These are phyloP conservation scores for Garra rufa DNA, from an alignment of 2,113 vertebrate genomes.

Conservation along the genomic window DNA sequence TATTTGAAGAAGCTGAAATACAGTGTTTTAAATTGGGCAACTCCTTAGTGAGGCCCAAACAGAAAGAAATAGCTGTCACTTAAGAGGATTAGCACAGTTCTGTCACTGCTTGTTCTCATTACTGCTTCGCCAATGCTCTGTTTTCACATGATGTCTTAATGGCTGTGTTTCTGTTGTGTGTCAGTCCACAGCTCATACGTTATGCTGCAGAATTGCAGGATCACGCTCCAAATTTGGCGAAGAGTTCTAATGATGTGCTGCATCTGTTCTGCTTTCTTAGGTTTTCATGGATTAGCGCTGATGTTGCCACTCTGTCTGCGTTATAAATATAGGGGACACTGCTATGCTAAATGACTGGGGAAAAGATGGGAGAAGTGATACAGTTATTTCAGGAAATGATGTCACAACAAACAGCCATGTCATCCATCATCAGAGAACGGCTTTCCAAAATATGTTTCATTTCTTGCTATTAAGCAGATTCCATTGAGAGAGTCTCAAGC, in stretches of 20 bases:
- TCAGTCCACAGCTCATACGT: conserved; percentile 43
- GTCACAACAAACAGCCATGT: not conserved
- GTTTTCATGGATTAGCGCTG: conserved; percentile 27
- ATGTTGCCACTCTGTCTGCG: conserved; percentile 20
- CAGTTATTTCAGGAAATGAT: not conserved
- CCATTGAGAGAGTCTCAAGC: not conserved
- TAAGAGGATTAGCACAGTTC: not conserved
- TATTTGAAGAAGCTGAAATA: not conserved
- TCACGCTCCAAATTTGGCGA: conserved; percentile 13
- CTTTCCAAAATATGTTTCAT: not conserved
- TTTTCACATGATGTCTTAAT: conserved; percentile 31
- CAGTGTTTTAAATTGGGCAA: not conserved
- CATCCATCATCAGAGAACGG: not conserved
- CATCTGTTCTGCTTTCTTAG: conserved; percentile 7
- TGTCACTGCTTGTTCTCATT: conserved; percentile 9
- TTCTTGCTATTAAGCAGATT: not conserved
- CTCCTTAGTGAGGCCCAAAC: not conserved
- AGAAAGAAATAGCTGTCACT: not conserved
- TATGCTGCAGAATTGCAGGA: conserved; percentile 3
- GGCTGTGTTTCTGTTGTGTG: conserved; percentile 24
- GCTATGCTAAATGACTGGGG: not conserved
- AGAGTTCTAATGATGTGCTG: conserved; percentile 9
- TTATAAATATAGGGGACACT: not conserved
- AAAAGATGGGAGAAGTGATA: not conserved
- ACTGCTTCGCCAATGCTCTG: not conserved